These are phyloP conservation scores for Holothuria scabra DNA, from an alignment of 53 echinoderm and acorn worm genomes.

Conservation along the genomic window DNA sequence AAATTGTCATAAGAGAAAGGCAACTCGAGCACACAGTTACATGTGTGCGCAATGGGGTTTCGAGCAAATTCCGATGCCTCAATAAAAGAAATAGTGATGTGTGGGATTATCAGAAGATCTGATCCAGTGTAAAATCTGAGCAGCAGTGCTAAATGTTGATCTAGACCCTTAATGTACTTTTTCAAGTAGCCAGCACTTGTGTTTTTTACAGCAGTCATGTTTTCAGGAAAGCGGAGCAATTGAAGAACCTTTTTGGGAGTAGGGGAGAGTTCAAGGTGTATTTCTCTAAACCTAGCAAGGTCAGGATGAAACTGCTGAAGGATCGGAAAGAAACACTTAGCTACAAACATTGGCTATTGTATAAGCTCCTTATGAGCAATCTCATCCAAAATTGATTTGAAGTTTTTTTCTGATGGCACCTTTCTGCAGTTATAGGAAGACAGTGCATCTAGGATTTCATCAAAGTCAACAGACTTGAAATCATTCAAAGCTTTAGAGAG, in stretches of 20 bases:
- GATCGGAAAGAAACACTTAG: not conserved
- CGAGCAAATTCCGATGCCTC: no score
- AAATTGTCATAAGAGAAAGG: no score
- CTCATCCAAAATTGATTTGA: not conserved
- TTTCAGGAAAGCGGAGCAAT: not conserved
- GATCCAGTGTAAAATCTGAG: slow-evolving; percentile 1
- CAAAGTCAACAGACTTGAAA: not conserved
- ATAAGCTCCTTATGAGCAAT: not conserved
- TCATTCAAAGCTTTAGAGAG: not conserved
- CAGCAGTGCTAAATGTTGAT: slow-evolving; percentile 1
- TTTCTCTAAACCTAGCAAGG: not conserved
- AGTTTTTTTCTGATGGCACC: not conserved
- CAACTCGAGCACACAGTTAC: no score
- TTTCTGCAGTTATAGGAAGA: not conserved
- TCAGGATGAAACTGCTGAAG: not conserved
- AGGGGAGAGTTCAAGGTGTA: not conserved
- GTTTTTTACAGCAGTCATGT: not conserved
- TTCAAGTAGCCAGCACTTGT: not conserved
- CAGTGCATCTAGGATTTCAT: not conserved
- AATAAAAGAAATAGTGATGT: not conserved
- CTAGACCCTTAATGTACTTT: not conserved
- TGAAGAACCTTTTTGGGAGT: not conserved
- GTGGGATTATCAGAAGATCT: not conserved
- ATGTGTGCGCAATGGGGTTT: no score
- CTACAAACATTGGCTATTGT: not conserved